Conservation (phyloP, 2,888 invertebrate species). For the Timema podura region DNA sequence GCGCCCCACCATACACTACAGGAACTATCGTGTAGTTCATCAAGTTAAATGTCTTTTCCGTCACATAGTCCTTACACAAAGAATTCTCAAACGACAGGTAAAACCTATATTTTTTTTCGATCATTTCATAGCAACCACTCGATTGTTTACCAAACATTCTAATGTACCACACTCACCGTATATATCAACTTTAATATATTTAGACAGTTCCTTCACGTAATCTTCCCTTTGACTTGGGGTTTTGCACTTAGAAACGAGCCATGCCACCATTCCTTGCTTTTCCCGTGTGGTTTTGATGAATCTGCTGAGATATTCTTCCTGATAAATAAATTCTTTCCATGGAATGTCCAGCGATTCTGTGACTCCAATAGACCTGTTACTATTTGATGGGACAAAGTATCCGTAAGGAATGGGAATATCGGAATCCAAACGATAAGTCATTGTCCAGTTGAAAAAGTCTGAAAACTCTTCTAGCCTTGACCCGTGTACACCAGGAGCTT, state of each 20-base stretch:
- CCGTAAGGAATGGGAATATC: slow-evolving; percentile 66
- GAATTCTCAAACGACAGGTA: slow-evolving; percentile 70
- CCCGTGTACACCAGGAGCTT: slow-evolving; percentile 43
- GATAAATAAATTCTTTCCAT: background rate
- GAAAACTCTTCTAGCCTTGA: slow-evolving; percentile 36
- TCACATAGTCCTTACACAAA: slow-evolving; percentile 63
- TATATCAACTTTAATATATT: slow-evolving; percentile 58
- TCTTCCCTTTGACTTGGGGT: slow-evolving; percentile 50
- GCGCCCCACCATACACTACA: slow-evolving; percentile 31
- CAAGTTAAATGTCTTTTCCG: slow-evolving; percentile 56
- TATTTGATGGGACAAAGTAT: slow-evolving; percentile 36
- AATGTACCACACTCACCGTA: slow-evolving; percentile 57
- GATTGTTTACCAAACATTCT: background rate
- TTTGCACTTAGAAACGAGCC: slow-evolving; percentile 60
- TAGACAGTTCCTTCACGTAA: slow-evolving; percentile 53
- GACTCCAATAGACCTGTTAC: background rate
- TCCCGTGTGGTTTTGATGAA: background rate
- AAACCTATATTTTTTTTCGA: slow-evolving; percentile 58
- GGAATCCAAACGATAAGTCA: slow-evolving; percentile 59
- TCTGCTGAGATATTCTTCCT: background rate
- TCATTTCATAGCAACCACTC: background rate
- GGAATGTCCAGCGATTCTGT: too few relatives aligned
- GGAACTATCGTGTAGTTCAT: slow-evolving; percentile 30
- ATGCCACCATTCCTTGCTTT: slow-evolving; percentile 39
- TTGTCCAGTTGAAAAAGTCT: slow-evolving; percentile 64